Evolutionary conservation across 2,888 invertebrate genomes (phyloP).

Genomic region (Chalcis sispes): DNA sequence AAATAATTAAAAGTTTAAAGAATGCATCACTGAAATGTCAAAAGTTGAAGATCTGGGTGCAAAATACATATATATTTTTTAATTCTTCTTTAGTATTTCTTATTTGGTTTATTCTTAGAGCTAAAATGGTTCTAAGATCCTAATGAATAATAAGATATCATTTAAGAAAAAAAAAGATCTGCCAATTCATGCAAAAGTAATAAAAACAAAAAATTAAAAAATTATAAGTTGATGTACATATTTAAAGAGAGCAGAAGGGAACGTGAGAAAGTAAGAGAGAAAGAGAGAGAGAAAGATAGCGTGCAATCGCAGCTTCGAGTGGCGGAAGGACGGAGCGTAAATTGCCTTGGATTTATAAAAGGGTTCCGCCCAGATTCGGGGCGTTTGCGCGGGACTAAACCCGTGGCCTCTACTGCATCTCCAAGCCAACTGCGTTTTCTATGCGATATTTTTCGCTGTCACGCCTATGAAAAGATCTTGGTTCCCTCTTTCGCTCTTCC

Average conservation of each 20-base stretch:
- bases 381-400: background rate
- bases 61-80: too few species aligned
- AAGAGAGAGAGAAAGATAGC: background rate
- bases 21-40: too few species aligned
- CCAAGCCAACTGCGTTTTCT: slow-evolving; percentile 26
- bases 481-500: too few species aligned
- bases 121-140: too few species aligned
- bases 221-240: background rate
- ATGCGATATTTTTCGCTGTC: slow-evolving; percentile 17
- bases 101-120: too few species aligned
- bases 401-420: slow-evolving; percentile 2
- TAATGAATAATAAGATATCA: too few species aligned
- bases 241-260: background rate
- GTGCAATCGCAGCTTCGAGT: slow-evolving; percentile 17
- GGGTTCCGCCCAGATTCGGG: background rate
- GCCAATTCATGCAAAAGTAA: too few species aligned
- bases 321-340: slow-evolving; percentile 9
- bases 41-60: too few species aligned
- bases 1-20: too few species aligned
- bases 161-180: too few species aligned
- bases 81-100: too few species aligned
- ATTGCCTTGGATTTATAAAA: slow-evolving; percentile 14
- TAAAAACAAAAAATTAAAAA: too few species aligned
- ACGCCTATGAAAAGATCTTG: slow-evolving; percentile 24
- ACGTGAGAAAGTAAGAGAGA: slow-evolving; percentile 1